Evolutionary conservation across 2,888 invertebrate genomes (phyloP), one percentile per base, ranked within the genome.

Genomic region (Junonia oenone): DNA sequence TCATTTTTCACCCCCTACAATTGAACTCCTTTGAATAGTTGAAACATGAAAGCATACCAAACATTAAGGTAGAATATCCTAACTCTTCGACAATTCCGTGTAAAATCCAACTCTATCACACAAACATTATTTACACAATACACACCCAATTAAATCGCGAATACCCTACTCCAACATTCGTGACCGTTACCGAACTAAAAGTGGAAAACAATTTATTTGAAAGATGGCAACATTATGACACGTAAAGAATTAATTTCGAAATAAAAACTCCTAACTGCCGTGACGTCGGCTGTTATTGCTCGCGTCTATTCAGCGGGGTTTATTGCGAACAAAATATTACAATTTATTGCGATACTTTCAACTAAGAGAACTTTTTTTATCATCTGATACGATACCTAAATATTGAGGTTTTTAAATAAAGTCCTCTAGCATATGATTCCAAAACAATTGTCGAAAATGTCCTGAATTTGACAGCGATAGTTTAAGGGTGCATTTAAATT

Each of bases 201-300:
- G 43, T 43, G 43, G 43, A 43, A 43, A 43, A 43, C 43, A 43
- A 43, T 43, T 43, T 43, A 43, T 43, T 43, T 43, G 49, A 50
- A 46, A 54, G 47, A 51, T 51, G 48, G 48, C 51, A 53, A 38
- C 47, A 53, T 59, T 55, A 54, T 26, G 56, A 56, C 56, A 58
- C 58, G 51, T 57, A 58, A 52, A 62, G 61, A 62, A 73, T 76
- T 74, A 75, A 75, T 67, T 69, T 63, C 46, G 54, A 56, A 65
- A 69, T 68, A 73, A 73, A 71, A 71, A 68, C 68, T 68, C 65
- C 66, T 71, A 71, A 73, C 71, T 66, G 66, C 65, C 66, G 61
- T 64, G 70, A 72, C 71, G 51, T 54, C 19, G 26, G 73, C 70
- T 69, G 67, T 73, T 73, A 70, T 71, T 52, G 62, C 60, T 43